phyloP scores from a whole-genome alignment of 2,113 vertebrate genomes.

The Gymnobelideus leadbeateri region DNA sequence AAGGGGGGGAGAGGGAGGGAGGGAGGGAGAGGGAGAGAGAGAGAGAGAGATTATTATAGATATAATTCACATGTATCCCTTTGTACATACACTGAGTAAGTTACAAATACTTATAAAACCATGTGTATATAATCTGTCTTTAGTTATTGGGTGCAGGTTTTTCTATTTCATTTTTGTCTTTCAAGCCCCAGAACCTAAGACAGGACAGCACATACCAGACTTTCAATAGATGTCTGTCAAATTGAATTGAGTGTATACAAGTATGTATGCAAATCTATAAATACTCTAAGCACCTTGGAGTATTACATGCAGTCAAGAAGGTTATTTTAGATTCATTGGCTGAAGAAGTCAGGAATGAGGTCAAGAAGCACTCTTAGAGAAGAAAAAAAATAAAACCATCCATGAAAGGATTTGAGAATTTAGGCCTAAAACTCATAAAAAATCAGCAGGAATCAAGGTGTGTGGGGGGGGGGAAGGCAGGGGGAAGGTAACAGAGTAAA shows the following conservation, averaged over 20 bases:
- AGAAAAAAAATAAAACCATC: not conserved
- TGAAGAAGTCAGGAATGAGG: not conserved
- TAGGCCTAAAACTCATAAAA: slow-evolving; percentile 24
- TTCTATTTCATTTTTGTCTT: not conserved
- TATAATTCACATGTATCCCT: not conserved
- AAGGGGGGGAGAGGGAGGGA: too few relatives aligned
- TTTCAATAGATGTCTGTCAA: not conserved
- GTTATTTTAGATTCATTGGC: not conserved
- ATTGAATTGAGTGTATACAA: not conserved
- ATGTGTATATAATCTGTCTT: not conserved
- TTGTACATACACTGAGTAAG: not conserved
- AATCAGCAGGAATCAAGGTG: slow-evolving; percentile 8
- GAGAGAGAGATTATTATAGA: too few relatives aligned
- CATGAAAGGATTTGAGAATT: not conserved
- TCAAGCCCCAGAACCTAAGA: not conserved
- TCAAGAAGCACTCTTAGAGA: not conserved
- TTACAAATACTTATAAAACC: not conserved
- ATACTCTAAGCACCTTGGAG: not conserved
- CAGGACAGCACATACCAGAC: not conserved
- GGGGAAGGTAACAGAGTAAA: not conserved
- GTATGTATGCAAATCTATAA: not conserved
- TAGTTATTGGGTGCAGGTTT: not conserved
- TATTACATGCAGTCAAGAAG: not conserved
- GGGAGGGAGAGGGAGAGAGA: too few relatives aligned
- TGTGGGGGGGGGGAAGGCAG: too few relatives aligned